A percentile compares a stretch with the other conserved stretches of the same genome.
phyloP scores from a whole-genome alignment of 1,140 invertebrate species.

The Onthophagus taurus region DNA sequence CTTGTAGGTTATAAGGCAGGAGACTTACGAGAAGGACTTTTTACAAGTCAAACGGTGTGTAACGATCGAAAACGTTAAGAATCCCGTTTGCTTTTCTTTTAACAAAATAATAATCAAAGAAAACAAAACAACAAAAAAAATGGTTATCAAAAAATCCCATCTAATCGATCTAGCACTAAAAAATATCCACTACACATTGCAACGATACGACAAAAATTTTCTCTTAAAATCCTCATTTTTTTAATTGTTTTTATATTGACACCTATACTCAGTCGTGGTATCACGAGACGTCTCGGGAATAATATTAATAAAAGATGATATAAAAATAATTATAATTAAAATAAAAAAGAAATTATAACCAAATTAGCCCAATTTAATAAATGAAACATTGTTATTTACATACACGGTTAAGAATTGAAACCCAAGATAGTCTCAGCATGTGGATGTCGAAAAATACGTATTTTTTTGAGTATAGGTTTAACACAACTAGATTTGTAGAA shows the following conservation, averaged over 20 bases:
- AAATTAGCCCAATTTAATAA: neutral
- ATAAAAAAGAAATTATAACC: conserved; percentile 10
- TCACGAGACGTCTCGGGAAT: too few species aligned
- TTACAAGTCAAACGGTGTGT: neutral
- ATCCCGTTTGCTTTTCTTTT: conserved; percentile 1
- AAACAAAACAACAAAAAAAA: neutral
- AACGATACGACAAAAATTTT: too few species aligned
- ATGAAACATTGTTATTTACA: neutral
- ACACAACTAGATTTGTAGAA: conserved; percentile 8
- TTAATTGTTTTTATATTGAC: too few species aligned
- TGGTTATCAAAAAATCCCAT: neutral
- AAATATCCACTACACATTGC: too few species aligned
- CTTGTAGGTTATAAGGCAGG: conserved; percentile 26
- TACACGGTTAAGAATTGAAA: neutral
- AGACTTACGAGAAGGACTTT: conserved; percentile 14
- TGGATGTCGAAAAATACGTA: neutral
- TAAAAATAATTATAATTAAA: conserved; percentile 11
- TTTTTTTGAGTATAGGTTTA: conserved; percentile 10
- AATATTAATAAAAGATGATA: too few species aligned
- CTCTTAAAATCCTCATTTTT: too few species aligned
- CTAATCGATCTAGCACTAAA: too few species aligned
- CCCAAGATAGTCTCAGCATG: neutral
- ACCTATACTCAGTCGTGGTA: too few species aligned
- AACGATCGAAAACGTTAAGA: neutral
- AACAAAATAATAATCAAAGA: conserved; percentile 12